Evolutionary conservation across 35 echinoderm and acorn worm species (phyloP), one percentile per base, ranked within the genome.

Genomic region (Apostichopus californicus): DNA sequence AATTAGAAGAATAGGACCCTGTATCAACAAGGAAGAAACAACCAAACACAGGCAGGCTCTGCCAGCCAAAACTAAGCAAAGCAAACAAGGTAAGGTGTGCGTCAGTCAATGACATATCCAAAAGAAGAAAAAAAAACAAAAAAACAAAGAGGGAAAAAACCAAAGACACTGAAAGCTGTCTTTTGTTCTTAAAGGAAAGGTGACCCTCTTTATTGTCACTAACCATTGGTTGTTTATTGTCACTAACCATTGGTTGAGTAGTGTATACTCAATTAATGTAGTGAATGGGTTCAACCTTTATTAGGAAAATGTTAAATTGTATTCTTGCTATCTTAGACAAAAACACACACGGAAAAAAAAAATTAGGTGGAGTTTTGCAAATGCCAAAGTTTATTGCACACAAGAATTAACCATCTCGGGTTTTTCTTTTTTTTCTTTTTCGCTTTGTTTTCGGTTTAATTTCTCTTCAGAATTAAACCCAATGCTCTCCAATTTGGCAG

Each of bases 391-490:
- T 59, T 22, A 75, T 75, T 75, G 71, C 18, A 85, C 12, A 24
- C 56, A 85, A 85, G 13, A 85, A 85, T 59, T 55, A 58, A 85
- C 81, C 17, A 54, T 11, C 18, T 85, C 18, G 14, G 15, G 71
- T 75, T 75, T n/a, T n/a, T 3, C 17, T 75, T 75, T n/a, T 75
- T 20, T 73, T 73, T 22, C 8, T 14, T 6, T 75, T 75, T 75
- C 0, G 71, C 17, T 75, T 75, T 75, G 11, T 22, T 75, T 68
- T 68, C 64, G 3, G 64, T 59, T 89, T 89, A 73, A 89, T 89
- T 89, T 72, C 86, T 89, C 18, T 66, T 89, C 60, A 71, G 86
- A 89, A 89, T 72, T 73, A 89, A 89, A 89, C 24, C 86, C 55
- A 85, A 85, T 58, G 81, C 81, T 89, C 63, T 72, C 12, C 60